A percentile compares a stretch with the other conserved stretches of the same genome.
phyloP scores from a whole-genome alignment of 2,888 invertebrate species.

The Abrostola tripartita region DNA sequence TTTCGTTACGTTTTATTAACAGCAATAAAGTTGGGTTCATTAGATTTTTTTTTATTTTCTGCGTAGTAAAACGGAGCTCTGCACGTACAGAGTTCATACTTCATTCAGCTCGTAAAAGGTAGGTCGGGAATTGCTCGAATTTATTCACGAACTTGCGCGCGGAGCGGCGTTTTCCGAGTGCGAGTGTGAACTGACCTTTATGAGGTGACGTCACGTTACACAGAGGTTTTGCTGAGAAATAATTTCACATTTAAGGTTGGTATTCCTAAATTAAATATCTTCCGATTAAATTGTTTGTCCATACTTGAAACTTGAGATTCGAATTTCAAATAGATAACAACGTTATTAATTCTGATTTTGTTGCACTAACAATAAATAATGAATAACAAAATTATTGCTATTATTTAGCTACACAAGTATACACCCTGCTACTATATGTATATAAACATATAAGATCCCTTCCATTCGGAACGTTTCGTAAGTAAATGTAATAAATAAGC shows the following conservation, averaged over 20 bases:
- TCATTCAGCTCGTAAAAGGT: slow-evolving; percentile 77
- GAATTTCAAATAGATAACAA: too few species aligned
- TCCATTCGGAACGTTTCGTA: slow-evolving; percentile 1
- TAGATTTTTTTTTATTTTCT: slow-evolving; percentile 80
- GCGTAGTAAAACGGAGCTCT: slow-evolving; percentile 71
- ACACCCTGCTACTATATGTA: too few species aligned
- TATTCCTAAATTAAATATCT: neutral
- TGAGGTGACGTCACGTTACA: slow-evolving; percentile 42
- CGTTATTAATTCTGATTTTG: too few species aligned
- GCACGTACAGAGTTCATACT: slow-evolving; percentile 77
- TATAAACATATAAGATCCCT: too few species aligned
- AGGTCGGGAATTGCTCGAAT: slow-evolving; percentile 73
- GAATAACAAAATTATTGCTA: too few species aligned
- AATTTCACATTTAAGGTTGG: slow-evolving; percentile 11
- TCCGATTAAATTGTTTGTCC: too few species aligned
- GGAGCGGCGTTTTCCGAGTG: slow-evolving; percentile 49
- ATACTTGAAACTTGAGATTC: too few species aligned
- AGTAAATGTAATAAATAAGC: slow-evolving; percentile 53
- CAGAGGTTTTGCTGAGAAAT: slow-evolving; percentile 26
- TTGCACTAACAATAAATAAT: too few species aligned
- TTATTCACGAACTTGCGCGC: slow-evolving; percentile 70
- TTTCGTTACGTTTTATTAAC: slow-evolving; percentile 75
- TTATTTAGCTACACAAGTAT: too few species aligned
- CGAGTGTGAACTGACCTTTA: slow-evolving; percentile 56
- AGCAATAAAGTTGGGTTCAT: slow-evolving; percentile 75